These are phyloP conservation scores for Manacus vitellinus DNA, from an alignment of 2,113 vertebrate genomes.

Conservation along the genomic window DNA sequence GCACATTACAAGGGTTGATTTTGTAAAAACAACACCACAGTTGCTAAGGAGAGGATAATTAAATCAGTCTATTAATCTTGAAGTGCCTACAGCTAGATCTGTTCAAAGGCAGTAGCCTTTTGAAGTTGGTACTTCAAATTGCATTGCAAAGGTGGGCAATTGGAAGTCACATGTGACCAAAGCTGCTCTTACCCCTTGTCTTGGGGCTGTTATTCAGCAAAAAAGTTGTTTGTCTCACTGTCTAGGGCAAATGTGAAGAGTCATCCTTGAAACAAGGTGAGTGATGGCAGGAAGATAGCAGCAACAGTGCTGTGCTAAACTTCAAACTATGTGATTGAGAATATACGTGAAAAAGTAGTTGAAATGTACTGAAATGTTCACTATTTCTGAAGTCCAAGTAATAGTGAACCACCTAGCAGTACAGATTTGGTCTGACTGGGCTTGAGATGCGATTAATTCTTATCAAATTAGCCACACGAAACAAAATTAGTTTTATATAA, in stretches of 20 bases:
- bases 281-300: neutral
- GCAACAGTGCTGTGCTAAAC: neutral
- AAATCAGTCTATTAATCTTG: constrained; percentile 8
- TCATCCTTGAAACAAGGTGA: neutral
- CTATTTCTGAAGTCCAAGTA: neutral
- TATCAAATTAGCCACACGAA: neutral
- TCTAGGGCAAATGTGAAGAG: neutral
- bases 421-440: neutral
- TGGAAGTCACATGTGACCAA: neutral
- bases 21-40: neutral
- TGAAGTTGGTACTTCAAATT: constrained; percentile 8
- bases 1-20: neutral
- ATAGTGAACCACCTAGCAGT: neutral
- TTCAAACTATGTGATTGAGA: neutral
- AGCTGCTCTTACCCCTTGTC: neutral
- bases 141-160: neutral
- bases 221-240: neutral
- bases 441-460: neutral
- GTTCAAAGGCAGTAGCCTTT: constrained; percentile 15
- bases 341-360: neutral
- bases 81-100: constrained; percentile 18
- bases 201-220: neutral
- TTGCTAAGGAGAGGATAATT: constrained; percentile 28
- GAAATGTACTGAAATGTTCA: neutral
- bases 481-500: neutral